phyloP scores from a whole-genome alignment of 2,888 invertebrate species.

The Tetrapedia diversipes region DNA sequence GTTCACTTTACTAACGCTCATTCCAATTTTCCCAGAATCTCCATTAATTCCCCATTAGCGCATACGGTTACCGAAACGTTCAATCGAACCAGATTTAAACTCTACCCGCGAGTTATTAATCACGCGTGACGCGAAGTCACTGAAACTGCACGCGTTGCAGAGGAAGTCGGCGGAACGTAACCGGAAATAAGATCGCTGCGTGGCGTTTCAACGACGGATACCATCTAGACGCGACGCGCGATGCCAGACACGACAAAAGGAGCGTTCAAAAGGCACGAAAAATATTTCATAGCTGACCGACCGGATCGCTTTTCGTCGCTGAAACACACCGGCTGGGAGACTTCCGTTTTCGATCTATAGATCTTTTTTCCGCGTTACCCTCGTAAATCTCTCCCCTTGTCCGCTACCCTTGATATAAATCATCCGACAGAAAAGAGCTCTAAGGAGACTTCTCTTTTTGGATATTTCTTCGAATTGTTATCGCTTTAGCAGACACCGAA shows the following conservation, averaged over 20 bases:
- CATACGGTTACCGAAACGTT: neutral
- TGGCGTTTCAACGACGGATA: neutral
- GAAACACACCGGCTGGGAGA: too few relatives aligned
- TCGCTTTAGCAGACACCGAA: neutral
- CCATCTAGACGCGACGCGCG: neutral
- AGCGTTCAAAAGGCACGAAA: too few relatives aligned
- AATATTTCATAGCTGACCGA: neutral
- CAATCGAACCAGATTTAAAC: neutral
- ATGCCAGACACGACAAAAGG: neutral
- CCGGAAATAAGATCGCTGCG: constrained; percentile 16
- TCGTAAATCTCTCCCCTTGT: neutral
- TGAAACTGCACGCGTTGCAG: neutral
- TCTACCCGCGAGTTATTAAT: constrained; percentile 3
- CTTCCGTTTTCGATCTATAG: neutral
- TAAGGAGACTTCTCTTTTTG: neutral
- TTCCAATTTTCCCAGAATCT: neutral
- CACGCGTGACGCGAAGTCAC: neutral
- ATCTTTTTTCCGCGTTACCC: neutral
- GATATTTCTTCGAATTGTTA: neutral
- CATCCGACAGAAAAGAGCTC: neutral
- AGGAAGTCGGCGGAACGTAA: neutral
- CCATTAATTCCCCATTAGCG: neutral
- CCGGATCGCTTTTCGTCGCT: neutral
- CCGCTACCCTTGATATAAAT: too few relatives aligned
- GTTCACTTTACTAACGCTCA: too few relatives aligned